phyloP scores from a whole-genome alignment of 2,797 vertebrate species.

The Xenopus petersii region DNA sequence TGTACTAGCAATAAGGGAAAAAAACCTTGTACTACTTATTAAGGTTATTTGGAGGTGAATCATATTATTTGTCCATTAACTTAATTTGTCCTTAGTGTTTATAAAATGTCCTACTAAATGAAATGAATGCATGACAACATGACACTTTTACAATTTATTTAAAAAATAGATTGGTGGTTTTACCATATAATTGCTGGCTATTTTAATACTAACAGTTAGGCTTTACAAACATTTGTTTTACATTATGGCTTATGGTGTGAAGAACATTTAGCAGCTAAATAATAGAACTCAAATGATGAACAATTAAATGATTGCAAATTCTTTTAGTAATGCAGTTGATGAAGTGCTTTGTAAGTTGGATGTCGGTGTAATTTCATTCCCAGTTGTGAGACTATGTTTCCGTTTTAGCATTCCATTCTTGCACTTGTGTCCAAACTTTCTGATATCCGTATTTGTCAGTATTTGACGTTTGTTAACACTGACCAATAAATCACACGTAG shows the following conservation, averaged over 20 bases:
- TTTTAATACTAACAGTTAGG: background rate
- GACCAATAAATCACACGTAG: conserved; percentile 35
- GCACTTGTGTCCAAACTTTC: conserved; percentile 10
- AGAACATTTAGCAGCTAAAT: background rate
- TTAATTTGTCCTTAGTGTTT: background rate
- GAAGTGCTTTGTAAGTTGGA: background rate
- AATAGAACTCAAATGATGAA: background rate
- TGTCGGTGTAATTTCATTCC: background rate
- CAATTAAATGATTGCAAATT: no score
- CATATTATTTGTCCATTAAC: background rate
- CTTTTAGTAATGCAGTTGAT: background rate
- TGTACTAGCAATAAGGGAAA: no score
- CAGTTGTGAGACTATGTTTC: background rate
- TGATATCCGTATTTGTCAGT: conserved; percentile 11
- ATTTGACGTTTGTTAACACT: conserved; percentile 32
- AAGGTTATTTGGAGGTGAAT: background rate
- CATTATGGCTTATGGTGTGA: background rate
- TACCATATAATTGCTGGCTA: background rate
- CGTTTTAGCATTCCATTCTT: background rate
- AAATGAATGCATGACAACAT: background rate
- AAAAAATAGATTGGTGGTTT: background rate
- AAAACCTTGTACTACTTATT: background rate
- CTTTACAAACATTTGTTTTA: background rate
- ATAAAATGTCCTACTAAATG: background rate
- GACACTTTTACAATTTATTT: background rate